phyloP scores from a whole-genome alignment of 2,888 invertebrate genomes.

The Thumatha senex region DNA sequence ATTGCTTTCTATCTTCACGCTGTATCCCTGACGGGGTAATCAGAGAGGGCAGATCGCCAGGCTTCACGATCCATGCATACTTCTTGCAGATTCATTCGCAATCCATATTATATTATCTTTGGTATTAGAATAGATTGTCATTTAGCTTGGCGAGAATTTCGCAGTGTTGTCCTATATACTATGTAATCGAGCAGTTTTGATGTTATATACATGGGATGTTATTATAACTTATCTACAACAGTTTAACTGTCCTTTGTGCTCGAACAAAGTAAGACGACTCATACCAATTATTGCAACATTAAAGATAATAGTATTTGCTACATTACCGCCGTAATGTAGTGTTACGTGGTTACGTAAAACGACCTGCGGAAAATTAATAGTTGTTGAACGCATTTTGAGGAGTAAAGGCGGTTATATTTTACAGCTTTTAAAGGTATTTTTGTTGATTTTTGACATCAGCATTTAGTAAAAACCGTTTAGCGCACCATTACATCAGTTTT shows the following conservation, averaged over 20 bases:
- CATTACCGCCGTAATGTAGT: constrained; percentile 18
- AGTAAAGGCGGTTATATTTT: neutral
- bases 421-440: neutral
- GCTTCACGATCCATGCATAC: too few species aligned
- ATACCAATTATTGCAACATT: constrained; percentile 16
- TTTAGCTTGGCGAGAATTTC: neutral
- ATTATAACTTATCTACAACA: neutral
- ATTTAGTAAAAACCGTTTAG: neutral
- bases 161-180: neutral
- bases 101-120: too few species aligned
- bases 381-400: neutral
- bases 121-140: neutral
- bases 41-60: too few species aligned
- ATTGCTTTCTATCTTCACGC: too few species aligned
- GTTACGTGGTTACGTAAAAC: constrained; percentile 1
- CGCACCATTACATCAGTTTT: neutral
- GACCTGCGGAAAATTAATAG: constrained; percentile 5
- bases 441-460: neutral
- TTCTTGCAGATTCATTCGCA: too few species aligned
- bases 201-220: neutral
- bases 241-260: neutral
- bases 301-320: constrained; percentile 25
- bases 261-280: constrained; percentile 8
- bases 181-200: neutral
- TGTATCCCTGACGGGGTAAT: too few species aligned